Conservation (phyloP, 2,113 vertebrate species). For the Phasianus colchicus region DNA sequence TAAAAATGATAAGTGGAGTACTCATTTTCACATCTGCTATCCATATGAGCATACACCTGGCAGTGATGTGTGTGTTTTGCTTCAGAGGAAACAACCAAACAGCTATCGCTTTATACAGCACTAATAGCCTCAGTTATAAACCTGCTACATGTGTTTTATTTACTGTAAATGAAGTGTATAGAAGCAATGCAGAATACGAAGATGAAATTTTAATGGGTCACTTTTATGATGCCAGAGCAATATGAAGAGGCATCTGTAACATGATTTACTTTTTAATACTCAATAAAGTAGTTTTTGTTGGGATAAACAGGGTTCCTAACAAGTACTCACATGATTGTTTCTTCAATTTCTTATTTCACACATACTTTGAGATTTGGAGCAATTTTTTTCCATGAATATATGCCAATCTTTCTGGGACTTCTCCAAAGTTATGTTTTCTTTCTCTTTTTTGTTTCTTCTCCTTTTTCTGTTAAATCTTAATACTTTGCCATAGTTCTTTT, state of each 20-base stretch:
- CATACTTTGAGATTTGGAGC: conserved; percentile 9
- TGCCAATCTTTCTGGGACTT: conserved; percentile 1
- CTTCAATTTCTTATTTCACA: conserved; percentile 45
- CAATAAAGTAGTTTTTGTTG: not conserved
- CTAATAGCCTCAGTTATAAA: not conserved
- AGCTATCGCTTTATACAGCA: not conserved
- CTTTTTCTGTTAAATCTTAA: not conserved
- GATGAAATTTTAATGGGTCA: not conserved
- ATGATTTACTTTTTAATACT: conserved; percentile 11
- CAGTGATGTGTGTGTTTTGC: not conserved
- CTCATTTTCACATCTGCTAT: conserved; percentile 35
- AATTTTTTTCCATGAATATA: conserved; percentile 24
- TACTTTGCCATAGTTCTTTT: not conserved
- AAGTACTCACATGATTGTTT: not conserved
- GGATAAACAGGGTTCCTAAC: not conserved
- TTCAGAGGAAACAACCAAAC: conserved; percentile 13
- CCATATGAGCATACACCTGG: conserved; percentile 24
- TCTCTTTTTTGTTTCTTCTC: not conserved
- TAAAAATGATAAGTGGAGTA: not conserved
- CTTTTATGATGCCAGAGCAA: not conserved
- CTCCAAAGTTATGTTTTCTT: not conserved
- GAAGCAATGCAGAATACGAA: not conserved
- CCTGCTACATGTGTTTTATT: not conserved
- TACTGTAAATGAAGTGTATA: not conserved
- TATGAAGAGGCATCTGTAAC: conserved; percentile 6